Evolutionary conservation across 2,888 invertebrate genomes (phyloP), one percentile per base, ranked within the genome.

Genomic region (Abrostola triplasia): DNA sequence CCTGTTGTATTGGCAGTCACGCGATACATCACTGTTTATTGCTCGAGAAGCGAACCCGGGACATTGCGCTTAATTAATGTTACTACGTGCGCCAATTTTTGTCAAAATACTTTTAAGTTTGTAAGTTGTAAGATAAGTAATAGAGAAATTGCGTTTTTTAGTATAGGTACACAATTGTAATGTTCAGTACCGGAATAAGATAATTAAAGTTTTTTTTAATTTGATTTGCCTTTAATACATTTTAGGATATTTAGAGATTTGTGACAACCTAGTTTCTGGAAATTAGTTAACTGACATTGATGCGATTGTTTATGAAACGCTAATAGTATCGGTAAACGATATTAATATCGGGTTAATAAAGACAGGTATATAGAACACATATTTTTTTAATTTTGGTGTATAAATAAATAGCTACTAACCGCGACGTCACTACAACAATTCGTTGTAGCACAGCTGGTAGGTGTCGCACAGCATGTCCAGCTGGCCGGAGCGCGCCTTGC

Each of bases 401-500:
- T 13, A 47, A 9, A 47, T 35, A 51, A 51, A 9, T n/a, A 7
- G 11, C 8, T 0, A 11, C 6, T 51, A 9, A 12, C 35, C 5
- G n/a, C 11, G 35, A 35, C 11, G 37, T 60, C 12, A 56, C 57
- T 48, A 54, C 6, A 82, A 42, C 1, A 87, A 68, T 0, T 86
- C 85, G 36, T 80, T 70, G 59, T 75, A 87, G 66, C 87, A 88
- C 36, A 88, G 68, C 55, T 85, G 83, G 62, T 81, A 85, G 11
- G 54, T 60, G 11, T 84, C 84, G 50, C 88, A 88, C 11, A 88
- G 79, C 55, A 82, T 53, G 52, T 70, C 53, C 7, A 87, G 78
- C 38, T 86, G 86, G 5, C 57, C 64, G 9, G 67, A 9, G 38
- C 73, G 70, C n/a, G 82, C 65, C 53, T 73, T 74, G 10, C 38